Percentiles rank a stretch among this genome's conserved stretches.
Conservation (phyloP, 92 coral and sea anemone species). For the Phymanthus crucifer region DNA sequence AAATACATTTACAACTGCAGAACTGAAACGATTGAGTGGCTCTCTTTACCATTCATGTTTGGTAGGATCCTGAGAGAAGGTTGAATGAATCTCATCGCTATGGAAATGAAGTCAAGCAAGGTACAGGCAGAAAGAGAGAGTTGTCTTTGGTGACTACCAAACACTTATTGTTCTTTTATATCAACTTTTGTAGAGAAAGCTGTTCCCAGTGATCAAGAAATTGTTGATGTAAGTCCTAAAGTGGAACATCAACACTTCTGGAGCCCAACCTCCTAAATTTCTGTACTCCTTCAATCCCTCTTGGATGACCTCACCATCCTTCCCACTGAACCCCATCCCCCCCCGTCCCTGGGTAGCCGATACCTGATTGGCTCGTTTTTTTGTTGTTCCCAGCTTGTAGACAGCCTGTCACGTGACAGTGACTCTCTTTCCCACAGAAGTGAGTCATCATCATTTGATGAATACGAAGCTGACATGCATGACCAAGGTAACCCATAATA, state of each 20-base stretch:
- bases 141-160: not conserved
- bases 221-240: conserved; percentile 57
- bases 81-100: conserved; percentile 17
- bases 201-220: conserved; percentile 71
- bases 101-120: conserved; percentile 48
- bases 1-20: no score
- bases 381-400: conserved; percentile 62
- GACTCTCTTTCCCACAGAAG: conserved; percentile 45
- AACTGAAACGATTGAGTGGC: not conserved
- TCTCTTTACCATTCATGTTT: not conserved
- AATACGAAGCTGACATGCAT: conserved; percentile 47
- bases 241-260: not conserved
- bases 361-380: not conserved
- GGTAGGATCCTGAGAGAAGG: conserved; percentile 23
- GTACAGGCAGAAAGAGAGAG: conserved; percentile 7
- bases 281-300: not conserved
- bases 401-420: conserved; percentile 74
- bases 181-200: conserved; percentile 45
- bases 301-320: no score
- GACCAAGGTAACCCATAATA: conserved; percentile 43
- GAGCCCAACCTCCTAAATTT: not conserved
- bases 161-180: not conserved
- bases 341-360: not conserved
- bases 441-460: conserved; percentile 63
- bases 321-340: not conserved